These are phyloP conservation scores for Nebria salina DNA, from an alignment of 2,888 invertebrate species.

Conservation along the genomic window DNA sequence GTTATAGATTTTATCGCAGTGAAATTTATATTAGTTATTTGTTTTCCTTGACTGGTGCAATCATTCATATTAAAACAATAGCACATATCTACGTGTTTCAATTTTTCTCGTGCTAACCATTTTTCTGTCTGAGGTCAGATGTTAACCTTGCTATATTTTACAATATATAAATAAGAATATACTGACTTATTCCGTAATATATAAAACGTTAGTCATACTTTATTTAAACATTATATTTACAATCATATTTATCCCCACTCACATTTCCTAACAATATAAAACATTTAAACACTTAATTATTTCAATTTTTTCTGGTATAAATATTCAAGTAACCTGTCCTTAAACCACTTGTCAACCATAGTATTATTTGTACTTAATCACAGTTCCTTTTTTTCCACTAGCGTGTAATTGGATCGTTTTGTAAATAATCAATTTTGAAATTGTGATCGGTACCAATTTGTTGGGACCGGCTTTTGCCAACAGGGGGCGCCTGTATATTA, in stretches of 20 bases:
- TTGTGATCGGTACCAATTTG: conserved; percentile 34
- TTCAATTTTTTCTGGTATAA: not conserved
- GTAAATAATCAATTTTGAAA: conserved; percentile 33
- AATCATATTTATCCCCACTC: no score
- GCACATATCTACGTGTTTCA: not conserved
- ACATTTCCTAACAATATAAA: no score
- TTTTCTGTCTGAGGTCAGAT: conserved; percentile 27
- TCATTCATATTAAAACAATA: conserved; percentile 25
- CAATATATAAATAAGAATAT: conserved; percentile 7
- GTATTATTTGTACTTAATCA: conserved; percentile 17
- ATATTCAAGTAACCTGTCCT: conserved; percentile 6
- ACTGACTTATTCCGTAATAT: conserved; percentile 5
- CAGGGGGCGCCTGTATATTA: conserved; percentile 28
- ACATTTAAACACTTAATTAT: no score
- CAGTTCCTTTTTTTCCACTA: not conserved
- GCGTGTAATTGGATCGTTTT: conserved; percentile 22
- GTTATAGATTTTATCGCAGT: conserved; percentile 22
- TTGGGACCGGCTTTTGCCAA: conserved; percentile 27
- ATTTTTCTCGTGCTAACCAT: not conserved
- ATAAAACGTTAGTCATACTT: conserved; percentile 5
- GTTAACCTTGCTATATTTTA: conserved; percentile 25
- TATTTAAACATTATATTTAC: no score
- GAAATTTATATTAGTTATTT: conserved; percentile 22
- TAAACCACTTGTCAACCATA: conserved; percentile 19
- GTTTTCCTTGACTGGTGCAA: conserved; percentile 21